These are phyloP conservation scores for Drosophila melanosoma DNA, from an alignment of 2,888 invertebrate genomes.

Conservation along the genomic window DNA sequence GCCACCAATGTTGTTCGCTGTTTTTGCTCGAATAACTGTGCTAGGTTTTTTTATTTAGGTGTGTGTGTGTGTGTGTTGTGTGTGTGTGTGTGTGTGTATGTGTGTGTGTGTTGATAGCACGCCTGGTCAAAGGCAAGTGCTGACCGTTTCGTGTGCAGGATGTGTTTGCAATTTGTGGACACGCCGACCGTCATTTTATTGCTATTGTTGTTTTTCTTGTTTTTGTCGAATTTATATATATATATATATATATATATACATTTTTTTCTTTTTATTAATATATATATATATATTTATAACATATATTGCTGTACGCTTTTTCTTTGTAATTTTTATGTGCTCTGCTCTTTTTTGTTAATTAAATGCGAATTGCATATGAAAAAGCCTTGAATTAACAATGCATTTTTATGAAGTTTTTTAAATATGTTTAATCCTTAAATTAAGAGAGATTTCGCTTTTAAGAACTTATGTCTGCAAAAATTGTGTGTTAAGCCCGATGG, in stretches of 20 bases:
- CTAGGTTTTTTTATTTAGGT: constrained; percentile 18
- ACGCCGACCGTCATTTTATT: constrained; percentile 75
- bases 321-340: constrained; percentile 4
- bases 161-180: constrained; percentile 82
- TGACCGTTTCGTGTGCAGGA: constrained; percentile 75
- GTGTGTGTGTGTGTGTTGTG: neutral
- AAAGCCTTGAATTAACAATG: constrained; percentile 35
- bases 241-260: constrained; percentile 45
- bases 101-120: constrained; percentile 50
- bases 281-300: constrained; percentile 14
- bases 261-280: constrained; percentile 19
- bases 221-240: constrained; percentile 34
- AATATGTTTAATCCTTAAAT: constrained; percentile 43
- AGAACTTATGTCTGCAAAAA: neutral
- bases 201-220: constrained; percentile 39
- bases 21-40: constrained; percentile 17
- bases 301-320: constrained; percentile 42
- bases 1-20: constrained; percentile 73
- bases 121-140: constrained; percentile 22
- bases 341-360: constrained; percentile 36
- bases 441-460: constrained; percentile 21
- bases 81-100: neutral
- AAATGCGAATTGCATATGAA: constrained; percentile 36
- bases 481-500: neutral
- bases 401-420: constrained; percentile 34